Evolutionary conservation across 2,113 vertebrate species (phyloP).

Genomic region (Zosterops pallidus): DNA sequence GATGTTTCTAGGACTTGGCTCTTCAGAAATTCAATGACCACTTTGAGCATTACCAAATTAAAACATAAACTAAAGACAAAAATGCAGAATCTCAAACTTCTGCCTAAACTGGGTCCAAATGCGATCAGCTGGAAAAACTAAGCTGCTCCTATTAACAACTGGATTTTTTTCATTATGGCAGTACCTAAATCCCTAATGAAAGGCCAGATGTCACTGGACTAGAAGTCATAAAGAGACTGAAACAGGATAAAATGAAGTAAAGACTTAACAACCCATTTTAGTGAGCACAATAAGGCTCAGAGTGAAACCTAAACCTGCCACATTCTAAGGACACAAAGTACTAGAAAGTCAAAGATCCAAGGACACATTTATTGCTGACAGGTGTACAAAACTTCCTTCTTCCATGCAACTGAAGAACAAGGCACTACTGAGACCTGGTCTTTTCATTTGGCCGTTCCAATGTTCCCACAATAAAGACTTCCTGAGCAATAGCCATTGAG

Average conservation of each 20-base stretch:
- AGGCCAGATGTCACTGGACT: background rate
- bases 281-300: background rate
- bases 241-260: background rate
- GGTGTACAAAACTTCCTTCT: background rate
- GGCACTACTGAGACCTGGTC: background rate
- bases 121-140: background rate
- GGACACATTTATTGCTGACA: slow-evolving; percentile 16
- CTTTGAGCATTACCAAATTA: background rate
- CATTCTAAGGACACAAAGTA: background rate
- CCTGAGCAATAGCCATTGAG: background rate
- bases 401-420: background rate
- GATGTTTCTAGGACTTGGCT: background rate
- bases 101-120: background rate
- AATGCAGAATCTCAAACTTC: background rate
- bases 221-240: background rate
- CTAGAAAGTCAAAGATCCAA: background rate
- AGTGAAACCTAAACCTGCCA: background rate
- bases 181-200: background rate
- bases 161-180: background rate
- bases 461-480: background rate
- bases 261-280: slow-evolving; percentile 25
- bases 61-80: background rate
- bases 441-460: background rate
- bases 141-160: background rate
- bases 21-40: background rate